These are phyloP conservation scores for Conger conger DNA, from an alignment of 2,113 vertebrate genomes.

Conservation along the genomic window DNA sequence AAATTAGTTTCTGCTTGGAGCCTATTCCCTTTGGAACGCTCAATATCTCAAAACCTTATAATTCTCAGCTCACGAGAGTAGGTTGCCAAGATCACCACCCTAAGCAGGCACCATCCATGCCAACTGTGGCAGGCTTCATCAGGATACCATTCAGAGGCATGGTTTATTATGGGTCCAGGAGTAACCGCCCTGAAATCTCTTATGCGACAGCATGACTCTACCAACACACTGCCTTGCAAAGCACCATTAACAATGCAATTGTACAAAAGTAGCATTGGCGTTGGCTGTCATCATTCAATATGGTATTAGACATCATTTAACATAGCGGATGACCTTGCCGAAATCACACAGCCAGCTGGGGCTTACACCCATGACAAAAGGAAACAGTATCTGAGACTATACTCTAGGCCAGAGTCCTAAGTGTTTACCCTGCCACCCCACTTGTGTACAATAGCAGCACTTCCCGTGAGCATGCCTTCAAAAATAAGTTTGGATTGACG, in stretches of 20 bases:
- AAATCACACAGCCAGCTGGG: background rate
- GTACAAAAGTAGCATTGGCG: conserved; percentile 3
- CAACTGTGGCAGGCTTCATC: conserved; percentile 7
- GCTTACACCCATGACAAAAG: background rate
- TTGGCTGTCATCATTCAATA: background rate
- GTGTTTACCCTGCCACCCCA: conserved; percentile 4
- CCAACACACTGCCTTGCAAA: conserved; percentile 1
- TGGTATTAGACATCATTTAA: too few relatives aligned
- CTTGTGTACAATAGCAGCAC: conserved; percentile 26
- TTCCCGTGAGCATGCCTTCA: conserved; percentile 31
- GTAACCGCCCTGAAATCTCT: conserved; percentile 8
- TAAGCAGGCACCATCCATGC: conserved; percentile 13
- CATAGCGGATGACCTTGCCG: conserved; percentile 17
- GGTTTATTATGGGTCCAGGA: conserved; percentile 1
- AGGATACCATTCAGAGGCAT: conserved; percentile 19
- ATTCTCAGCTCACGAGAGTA: too few relatives aligned
- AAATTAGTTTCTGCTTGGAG: too few relatives aligned
- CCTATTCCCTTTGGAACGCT: too few relatives aligned
- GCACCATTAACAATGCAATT: background rate
- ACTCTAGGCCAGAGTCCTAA: background rate
- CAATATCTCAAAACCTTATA: too few relatives aligned
- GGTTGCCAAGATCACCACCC: background rate
- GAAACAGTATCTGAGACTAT: background rate
- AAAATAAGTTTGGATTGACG: conserved; percentile 36
- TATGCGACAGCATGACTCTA: conserved; percentile 16